Evolutionary conservation across 2,888 invertebrate species (phyloP).

Genomic region (Andrena flavipes): DNA sequence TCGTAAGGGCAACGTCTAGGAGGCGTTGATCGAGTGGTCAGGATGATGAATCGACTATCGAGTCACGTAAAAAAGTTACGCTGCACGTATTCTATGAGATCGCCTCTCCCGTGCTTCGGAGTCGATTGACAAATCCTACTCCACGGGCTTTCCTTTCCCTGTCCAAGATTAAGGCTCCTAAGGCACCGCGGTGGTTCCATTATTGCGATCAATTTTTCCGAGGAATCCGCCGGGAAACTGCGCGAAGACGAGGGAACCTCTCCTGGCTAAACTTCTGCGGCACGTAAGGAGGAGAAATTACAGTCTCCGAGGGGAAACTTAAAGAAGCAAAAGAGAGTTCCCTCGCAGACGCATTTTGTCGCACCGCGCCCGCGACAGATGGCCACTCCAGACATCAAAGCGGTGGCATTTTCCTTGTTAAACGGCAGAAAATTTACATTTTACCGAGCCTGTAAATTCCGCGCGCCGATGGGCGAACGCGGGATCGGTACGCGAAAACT

Average conservation of each 20-base stretch:
- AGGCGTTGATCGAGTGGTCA: slow-evolving; percentile 70
- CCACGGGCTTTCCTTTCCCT: slow-evolving; percentile 2
- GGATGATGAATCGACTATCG: slow-evolving; percentile 71
- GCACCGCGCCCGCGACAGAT: neutral
- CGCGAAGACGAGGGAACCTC: neutral
- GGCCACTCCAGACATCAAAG: neutral
- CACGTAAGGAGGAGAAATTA: neutral
- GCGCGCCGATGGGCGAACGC: neutral
- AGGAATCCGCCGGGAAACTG: neutral
- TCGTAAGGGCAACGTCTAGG: slow-evolving; percentile 45
- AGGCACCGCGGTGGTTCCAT: neutral
- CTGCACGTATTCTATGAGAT: slow-evolving; percentile 49
- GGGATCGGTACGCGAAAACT: neutral
- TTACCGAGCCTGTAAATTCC: neutral
- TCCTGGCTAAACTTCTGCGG: neutral
- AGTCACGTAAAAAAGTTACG: slow-evolving; percentile 58
- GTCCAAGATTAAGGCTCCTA: neutral
- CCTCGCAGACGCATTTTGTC: slow-evolving; percentile 4
- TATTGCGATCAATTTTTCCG: slow-evolving; percentile 10
- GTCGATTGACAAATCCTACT: slow-evolving; percentile 61
- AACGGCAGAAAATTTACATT: neutral
- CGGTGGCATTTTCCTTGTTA: neutral
- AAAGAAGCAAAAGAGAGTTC: neutral
- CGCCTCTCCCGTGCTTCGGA: slow-evolving; percentile 15
- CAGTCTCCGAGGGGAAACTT: neutral